Base-by-base conservation (phyloP, 30 jellyfish, hydroid and myxozoan genomes). In the Turritopsis dohrnii region DNA sequence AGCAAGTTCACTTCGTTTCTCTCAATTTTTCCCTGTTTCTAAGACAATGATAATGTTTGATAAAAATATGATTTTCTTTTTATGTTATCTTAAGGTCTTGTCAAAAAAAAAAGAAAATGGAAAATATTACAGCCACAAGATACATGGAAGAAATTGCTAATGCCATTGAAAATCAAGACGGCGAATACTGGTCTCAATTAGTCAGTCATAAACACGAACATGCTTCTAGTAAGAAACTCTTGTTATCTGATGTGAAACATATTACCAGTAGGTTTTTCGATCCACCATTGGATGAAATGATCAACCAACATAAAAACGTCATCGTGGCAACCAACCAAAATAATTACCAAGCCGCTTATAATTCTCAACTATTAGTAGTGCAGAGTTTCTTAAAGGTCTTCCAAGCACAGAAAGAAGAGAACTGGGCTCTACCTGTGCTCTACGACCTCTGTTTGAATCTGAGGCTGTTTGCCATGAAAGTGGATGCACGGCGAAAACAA, bases 351-450 rank as follows among this genome's bases (percentile, higher is more conserved):
- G 87, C 79, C 18, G 98, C 98, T 0, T 88, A 88, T 76, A 79
- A 90, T 1, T 86, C 98, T 16, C 98, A 92, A 53, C 89, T 88
- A 8, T 18, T 73, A 29, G 98, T 92, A 71, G 91, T 88, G 0
- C 98, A 92, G 89, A 89, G 25, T 72, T 93, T 93, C 74, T 52
- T 87, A 66, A 88, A 83, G 65, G 84, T 84, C 23, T 93, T 93
- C 65, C 98, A 93, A 75, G 74, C 96, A 54, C 66, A 79, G 96
- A 93, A 88, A 54, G 98, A 93, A 65, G 98, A 93, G 82, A 93
- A 88, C 74, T 93, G 98, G 98, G 91, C 90, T 7, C 71, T 93
- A 23, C 98, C 96, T 21, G 96, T 86, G 18, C 89, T 93, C 23
- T 86, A 85, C 81, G 81, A 87, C n/a, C 83, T 93, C 66, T 90